These are phyloP conservation scores for Pseudomyrmex flavicornis DNA, from an alignment of 1,140 invertebrate species.

Conservation along the genomic window DNA sequence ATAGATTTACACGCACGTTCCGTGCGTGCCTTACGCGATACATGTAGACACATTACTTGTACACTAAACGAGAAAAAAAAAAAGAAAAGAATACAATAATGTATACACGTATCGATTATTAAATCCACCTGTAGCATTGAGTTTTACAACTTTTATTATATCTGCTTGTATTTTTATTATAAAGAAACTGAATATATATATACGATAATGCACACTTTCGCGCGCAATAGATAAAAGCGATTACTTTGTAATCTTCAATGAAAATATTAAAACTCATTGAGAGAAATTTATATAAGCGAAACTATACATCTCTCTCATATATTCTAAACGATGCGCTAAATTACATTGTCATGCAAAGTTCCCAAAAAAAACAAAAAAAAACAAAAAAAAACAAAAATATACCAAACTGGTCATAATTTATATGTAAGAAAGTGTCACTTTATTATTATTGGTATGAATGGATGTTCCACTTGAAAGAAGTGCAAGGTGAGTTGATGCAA, in stretches of 20 bases:
- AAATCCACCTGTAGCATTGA: slow-evolving; percentile 83
- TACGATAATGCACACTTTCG: slow-evolving; percentile 54
- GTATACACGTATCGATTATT: slow-evolving; percentile 80
- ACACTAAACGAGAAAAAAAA: slow-evolving; percentile 72
- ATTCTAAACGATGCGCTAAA: slow-evolving; percentile 38
- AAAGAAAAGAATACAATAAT: slow-evolving; percentile 77
- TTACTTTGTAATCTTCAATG: slow-evolving; percentile 74
- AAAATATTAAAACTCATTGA: slow-evolving; percentile 73
- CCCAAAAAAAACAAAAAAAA: slow-evolving; percentile 47
- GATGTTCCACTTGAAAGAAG: slow-evolving; percentile 72
- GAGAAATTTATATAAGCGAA: slow-evolving; percentile 59
- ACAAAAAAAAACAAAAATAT: background rate
- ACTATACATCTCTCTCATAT: slow-evolving; percentile 23
- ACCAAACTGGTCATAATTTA: slow-evolving; percentile 73
- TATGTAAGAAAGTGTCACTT: slow-evolving; percentile 76
- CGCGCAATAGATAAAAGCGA: slow-evolving; percentile 67
- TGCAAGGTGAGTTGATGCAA: slow-evolving; percentile 78
- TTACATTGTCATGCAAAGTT: slow-evolving; percentile 64
- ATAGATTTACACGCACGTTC: slow-evolving; percentile 71
- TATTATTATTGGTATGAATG: slow-evolving; percentile 74
- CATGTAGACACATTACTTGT: slow-evolving; percentile 79
- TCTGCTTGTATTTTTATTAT: slow-evolving; percentile 80
- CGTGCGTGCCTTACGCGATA: slow-evolving; percentile 74
- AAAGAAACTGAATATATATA: slow-evolving; percentile 60
- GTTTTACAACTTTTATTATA: slow-evolving; percentile 82